Base-by-base conservation (phyloP, 2,888 invertebrate genomes). In the Ditylenchus weischeri region DNA sequence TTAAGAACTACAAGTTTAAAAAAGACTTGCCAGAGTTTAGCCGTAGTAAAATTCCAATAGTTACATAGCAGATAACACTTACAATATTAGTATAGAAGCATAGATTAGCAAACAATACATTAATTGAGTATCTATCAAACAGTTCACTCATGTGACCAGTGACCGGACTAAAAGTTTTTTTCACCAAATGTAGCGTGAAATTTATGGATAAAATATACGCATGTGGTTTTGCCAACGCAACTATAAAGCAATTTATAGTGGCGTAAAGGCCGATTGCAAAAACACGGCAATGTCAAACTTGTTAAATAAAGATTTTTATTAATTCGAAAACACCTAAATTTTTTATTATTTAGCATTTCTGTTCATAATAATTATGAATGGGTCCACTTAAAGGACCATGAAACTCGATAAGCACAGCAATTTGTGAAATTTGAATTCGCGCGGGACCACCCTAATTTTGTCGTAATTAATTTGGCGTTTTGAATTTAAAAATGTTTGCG, bases 201-300 rank as follows among this genome's bases (percentile, higher is more conserved):
- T 7, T n/a, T 4, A 50, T 50, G 21, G 29, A 54, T 13, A 11
- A 54, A 54, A 54, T 13, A 5, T 54, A 54, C 54, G 10, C 1
- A 54, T 18, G 11, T 54, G 54, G n/a, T 13, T 15, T 4, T 54
- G 11, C 21, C n/a, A 11, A 1, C 1, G 54, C 54, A 11, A 54
- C 29, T 13, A 54, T 21, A 54, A 23, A 18, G n/a, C 54, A 15
- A 54, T 54, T 29, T 23, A 54, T 2, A 54, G 54, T n/a, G 11
- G 23, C 54, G 54, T 23, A 54, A 18, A 29, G 10, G 29, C 54
- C 54, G n/a, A 54, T 29, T 23, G 15, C 54, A 29, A 21, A n/a
- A 54, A 54, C 54, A 54, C n/a, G n/a, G 21, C 54, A 54, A n/a
- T 2, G 54, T 54, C n/a, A 54, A 29, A 21, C 21, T 23, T 23